These are phyloP conservation scores for Cyanoderma ruficeps DNA, from an alignment of 2,113 vertebrate species.

Conservation along the genomic window DNA sequence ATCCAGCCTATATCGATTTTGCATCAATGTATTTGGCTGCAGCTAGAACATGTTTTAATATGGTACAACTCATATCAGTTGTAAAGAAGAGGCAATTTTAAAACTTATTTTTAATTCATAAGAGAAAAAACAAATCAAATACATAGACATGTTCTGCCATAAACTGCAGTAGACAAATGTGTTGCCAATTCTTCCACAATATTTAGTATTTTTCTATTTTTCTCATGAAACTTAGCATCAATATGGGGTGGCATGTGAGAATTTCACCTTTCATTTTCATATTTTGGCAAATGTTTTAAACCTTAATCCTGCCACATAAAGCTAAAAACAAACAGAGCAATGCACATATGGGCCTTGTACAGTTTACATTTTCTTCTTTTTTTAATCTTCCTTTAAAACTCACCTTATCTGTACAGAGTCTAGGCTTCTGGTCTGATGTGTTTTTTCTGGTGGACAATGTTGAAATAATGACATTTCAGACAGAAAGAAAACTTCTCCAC, in stretches of 20 bases:
- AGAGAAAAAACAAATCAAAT: neutral
- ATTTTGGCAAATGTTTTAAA: neutral
- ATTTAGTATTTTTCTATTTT: neutral
- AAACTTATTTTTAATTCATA: neutral
- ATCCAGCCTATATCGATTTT: neutral
- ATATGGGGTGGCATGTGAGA: neutral
- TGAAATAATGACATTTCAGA: neutral
- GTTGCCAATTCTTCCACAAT: neutral
- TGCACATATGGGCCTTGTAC: accelerated
- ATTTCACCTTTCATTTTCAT: neutral
- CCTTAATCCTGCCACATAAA: neutral
- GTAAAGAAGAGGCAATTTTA: neutral
- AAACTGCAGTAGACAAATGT: neutral
- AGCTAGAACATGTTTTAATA: neutral
- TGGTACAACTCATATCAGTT: neutral
- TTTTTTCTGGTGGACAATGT: neutral
- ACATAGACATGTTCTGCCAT: accelerated
- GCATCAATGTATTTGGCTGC: neutral
- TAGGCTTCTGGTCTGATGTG: neutral
- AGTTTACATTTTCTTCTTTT: neutral
- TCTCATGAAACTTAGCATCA: neutral
- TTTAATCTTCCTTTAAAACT: neutral
- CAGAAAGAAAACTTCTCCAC: neutral
- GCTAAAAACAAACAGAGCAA: neutral
- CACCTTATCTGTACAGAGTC: neutral